Evolutionary conservation across 2,113 vertebrate genomes (phyloP).

Genomic region (Brachyhypopomus occidentalis): DNA sequence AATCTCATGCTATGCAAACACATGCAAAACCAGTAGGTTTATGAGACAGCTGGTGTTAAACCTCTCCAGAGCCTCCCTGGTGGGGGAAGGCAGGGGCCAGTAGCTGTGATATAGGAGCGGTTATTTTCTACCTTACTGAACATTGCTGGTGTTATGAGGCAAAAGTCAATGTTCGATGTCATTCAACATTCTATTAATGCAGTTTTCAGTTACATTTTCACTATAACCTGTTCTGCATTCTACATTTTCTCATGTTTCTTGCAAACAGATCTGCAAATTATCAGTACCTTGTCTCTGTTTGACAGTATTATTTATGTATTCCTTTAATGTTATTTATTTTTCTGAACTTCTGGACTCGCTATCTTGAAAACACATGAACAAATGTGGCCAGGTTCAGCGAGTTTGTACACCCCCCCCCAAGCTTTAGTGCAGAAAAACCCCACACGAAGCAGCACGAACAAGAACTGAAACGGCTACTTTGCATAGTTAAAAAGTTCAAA

Average conservation of each 20-base stretch:
- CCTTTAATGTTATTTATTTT: too few relatives aligned
- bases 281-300: background rate
- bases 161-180: too few relatives aligned
- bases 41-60: background rate
- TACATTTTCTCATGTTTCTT: background rate
- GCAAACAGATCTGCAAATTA: background rate
- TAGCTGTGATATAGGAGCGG: too few relatives aligned
- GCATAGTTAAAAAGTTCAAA: background rate
- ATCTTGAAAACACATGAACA: too few relatives aligned
- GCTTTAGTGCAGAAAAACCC: background rate
- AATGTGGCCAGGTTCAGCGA: too few relatives aligned
- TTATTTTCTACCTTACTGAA: background rate
- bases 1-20: constrained; percentile 40
- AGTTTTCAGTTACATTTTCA: too few relatives aligned
- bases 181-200: too few relatives aligned
- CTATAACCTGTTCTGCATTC: background rate
- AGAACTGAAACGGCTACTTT: constrained; percentile 8
- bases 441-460: background rate
- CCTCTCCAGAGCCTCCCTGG: background rate
- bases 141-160: too few relatives aligned
- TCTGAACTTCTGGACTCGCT: too few relatives aligned
- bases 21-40: constrained; percentile 37
- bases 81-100: background rate
- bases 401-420: too few relatives aligned
- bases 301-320: too few relatives aligned